Conservation (phyloP, 2,888 invertebrate genomes). For the Lasius fuliginosus region DNA sequence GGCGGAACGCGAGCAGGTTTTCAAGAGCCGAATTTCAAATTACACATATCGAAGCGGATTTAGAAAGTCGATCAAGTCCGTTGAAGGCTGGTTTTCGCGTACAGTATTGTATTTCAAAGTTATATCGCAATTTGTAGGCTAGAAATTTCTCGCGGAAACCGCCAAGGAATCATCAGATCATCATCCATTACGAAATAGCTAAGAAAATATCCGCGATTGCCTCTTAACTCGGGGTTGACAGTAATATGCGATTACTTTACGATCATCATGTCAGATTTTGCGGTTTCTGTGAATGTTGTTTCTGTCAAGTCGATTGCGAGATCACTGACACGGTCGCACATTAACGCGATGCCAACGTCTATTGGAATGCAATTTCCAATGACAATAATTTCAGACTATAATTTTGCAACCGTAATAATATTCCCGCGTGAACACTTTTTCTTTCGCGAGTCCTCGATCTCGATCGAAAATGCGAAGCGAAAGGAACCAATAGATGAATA, state of each 20-base stretch:
- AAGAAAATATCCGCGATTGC: not conserved
- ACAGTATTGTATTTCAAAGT: slow-evolving; percentile 5
- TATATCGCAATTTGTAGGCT: not conserved
- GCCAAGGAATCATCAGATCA: not conserved
- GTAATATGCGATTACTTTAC: not conserved
- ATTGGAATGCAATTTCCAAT: slow-evolving; percentile 45
- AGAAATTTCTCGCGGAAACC: not conserved
- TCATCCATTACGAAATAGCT: slow-evolving; percentile 2
- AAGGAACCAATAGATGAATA: slow-evolving; percentile 34
- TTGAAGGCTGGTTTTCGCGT: slow-evolving; percentile 10
- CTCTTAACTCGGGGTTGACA: slow-evolving; percentile 3
- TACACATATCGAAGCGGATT: slow-evolving; percentile 73
- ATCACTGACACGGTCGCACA: slow-evolving; percentile 4
- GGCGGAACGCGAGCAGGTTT: not conserved
- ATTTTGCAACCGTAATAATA: slow-evolving; percentile 9
- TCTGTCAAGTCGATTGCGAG: slow-evolving; percentile 7
- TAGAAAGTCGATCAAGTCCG: slow-evolving; percentile 23
- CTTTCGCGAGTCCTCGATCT: slow-evolving; percentile 6
- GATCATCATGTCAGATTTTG: not conserved
- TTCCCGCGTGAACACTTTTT: not conserved
- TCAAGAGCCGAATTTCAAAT: slow-evolving; percentile 56
- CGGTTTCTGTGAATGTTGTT: slow-evolving; percentile 8
- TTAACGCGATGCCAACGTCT: slow-evolving; percentile 17
- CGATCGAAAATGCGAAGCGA: slow-evolving; percentile 16
- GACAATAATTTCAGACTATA: slow-evolving; percentile 57